Base-by-base conservation (phyloP, 2,888 invertebrate genomes). In the Lacanobia wlatinum region DNA sequence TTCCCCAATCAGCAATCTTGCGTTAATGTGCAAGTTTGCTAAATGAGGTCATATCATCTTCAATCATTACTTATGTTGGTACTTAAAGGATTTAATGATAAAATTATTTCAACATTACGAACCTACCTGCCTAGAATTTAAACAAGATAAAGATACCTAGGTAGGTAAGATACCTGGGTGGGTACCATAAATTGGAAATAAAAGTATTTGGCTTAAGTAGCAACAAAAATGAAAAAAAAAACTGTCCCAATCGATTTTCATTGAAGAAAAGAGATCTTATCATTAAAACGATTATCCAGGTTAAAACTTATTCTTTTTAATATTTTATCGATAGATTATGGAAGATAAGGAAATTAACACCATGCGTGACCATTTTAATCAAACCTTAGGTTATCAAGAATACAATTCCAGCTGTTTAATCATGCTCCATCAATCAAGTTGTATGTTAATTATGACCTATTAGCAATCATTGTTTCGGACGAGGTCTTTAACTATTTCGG, bases 351-450 rank as follows among this genome's bases (percentile, higher is more conserved):
- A 69, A 78, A 76, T 80, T 89, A 91, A 89, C 84, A 79, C 82
- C 38, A 52, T 91, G 87, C 92, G 91, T 92, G 91, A 92, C 89
- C 72, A 67, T 7, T 62, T 61, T 90, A 91, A 93, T 92, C 90
- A 71, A 23, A 71, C 87, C 90, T 91, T 74, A 72, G 68, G 18
- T 52, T 38, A 53, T 23, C 9, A 16, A 68, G 58, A 58, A 70
- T 21, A 62, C 38, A 55, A 64, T 63, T 66, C 43, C 21, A 73
- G 16, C 38, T 55, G 52, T 62, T 43, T 16, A 40, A 52, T 70
- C n/a, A 59, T 14, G 2, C n/a, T 43, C 16, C 23, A 48, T 64
- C 38, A 53, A 61, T 53, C 48, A 67, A 78, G 16, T 67, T 50
- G 12, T 70, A 67, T 80, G 63, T 18, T 81, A 70, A 77, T 62